Conservation (phyloP, 1,140 invertebrate species). For the Drosophila grimshawi region DNA sequence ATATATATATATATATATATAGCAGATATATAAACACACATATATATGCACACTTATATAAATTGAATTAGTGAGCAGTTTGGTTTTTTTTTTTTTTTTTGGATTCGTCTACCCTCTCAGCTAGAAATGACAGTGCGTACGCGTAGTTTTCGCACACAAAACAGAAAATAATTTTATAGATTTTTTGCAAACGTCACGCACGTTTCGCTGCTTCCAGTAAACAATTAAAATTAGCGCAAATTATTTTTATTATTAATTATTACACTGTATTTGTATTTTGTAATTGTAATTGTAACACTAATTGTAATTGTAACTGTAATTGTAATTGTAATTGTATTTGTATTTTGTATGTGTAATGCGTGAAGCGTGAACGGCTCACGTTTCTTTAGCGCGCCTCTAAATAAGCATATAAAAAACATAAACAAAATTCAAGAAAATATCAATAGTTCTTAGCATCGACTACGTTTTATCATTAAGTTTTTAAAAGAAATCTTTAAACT, state of each 20-base stretch:
- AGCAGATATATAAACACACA: too few relatives aligned
- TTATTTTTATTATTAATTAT: constrained; percentile 51
- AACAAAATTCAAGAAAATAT: constrained; percentile 7
- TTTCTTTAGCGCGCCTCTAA: constrained; percentile 8
- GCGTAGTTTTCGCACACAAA: not conserved
- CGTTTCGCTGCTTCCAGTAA: constrained; percentile 72
- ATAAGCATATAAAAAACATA: not conserved
- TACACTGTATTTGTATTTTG: constrained; percentile 41
- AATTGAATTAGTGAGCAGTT: constrained; percentile 31
- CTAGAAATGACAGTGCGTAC: not conserved
- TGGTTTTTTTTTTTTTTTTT: constrained; percentile 9
- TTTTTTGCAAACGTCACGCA: constrained; percentile 22
- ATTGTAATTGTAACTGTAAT: constrained; percentile 33
- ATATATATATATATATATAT: constrained; percentile 16
- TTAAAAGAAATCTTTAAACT: constrained; percentile 19
- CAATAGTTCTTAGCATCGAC: constrained; percentile 25
- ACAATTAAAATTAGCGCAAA: constrained; percentile 70
- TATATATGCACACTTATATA: constrained; percentile 10
- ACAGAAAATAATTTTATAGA: constrained; percentile 10
- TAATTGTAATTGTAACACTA: constrained; percentile 35
- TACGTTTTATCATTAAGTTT: constrained; percentile 51
- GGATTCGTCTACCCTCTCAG: not conserved
- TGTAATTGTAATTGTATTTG: not conserved
- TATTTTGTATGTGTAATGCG: not conserved
- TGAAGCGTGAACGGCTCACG: constrained; percentile 12